These are phyloP conservation scores for Leucania comma DNA, from an alignment of 2,888 invertebrate species.

Conservation along the genomic window DNA sequence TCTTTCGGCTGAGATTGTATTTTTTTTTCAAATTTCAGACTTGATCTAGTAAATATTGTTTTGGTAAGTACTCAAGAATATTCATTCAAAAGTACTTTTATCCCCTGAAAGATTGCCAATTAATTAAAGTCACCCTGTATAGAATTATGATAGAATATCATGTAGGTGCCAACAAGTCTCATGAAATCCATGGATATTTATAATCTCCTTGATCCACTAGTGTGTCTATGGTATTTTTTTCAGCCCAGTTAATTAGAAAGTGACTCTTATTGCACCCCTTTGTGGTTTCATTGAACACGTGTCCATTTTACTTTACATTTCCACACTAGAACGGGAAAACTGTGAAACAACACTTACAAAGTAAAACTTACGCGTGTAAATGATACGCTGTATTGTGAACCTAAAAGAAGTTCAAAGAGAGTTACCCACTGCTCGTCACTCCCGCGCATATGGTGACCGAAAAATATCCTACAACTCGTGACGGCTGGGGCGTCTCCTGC, in stretches of 20 bases:
- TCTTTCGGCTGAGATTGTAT: too few relatives aligned
- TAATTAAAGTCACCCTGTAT: conserved; percentile 2
- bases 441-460: too few relatives aligned
- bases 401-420: too few relatives aligned
- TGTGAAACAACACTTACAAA: too few relatives aligned
- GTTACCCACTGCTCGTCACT: too few relatives aligned
- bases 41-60: background rate
- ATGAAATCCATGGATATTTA: background rate
- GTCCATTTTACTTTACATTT: background rate
- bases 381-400: too few relatives aligned
- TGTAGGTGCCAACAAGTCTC: background rate
- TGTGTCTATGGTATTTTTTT: background rate
- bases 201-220: background rate
- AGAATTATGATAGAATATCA: background rate
- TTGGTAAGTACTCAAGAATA: too few relatives aligned
- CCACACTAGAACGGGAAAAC: background rate
- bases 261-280: background rate
- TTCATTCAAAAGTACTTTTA: background rate
- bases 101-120: background rate
- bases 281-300: background rate
- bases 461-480: too few relatives aligned
- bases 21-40: background rate
- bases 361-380: too few relatives aligned
- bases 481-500: too few relatives aligned
- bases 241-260: background rate